Base-by-base conservation (phyloP, 2,888 invertebrate genomes). In the Pyrrhosoma nymphula region DNA sequence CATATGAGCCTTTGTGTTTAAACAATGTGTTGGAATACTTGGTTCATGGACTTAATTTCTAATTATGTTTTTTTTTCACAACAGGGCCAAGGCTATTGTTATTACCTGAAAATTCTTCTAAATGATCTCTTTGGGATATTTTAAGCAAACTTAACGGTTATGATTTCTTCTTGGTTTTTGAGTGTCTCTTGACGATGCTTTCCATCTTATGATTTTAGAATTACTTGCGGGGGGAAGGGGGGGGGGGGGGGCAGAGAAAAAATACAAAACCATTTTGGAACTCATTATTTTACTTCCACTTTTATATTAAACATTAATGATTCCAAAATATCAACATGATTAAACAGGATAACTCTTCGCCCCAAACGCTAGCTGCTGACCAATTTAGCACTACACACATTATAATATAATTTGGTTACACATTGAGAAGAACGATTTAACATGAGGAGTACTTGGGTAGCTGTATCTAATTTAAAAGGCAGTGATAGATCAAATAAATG, bases 231-330 rank as follows among this genome's bases (percentile, higher is more conserved):
- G 47, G 69, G 47, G 47, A 47, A 8, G 47, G 47, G 47, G 8
- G 47, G 47, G 47, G 47, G 47, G 47, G 47, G 8, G 47, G 69
- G 47, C 69, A 47, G 93, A 69, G n/a, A 39, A 47, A 93, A 93
- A 47, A 47, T 75, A n/a, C 69, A 69, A 93, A 69, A 93, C 93
- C 63, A 75, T 26, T 93, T 75, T 93, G 93, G 47, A 47, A 69
- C 26, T 47, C 93, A 93, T 69, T 75, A 69, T 93, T 93, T 93
- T 93, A 93, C 93, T 93, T 69, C 63, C 93, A 69, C 89, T 93
- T 93, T 93, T 93, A 69, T 93, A 93, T 69, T 93, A 93, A 93
- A 93, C 93, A 93, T 93, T 69, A 69, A 93, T 47, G 93, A 93
- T 69, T 93, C 69, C 93, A 93, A 93, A 93, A 93, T 93, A 93